phyloP scores from a whole-genome alignment of 2,888 invertebrate genomes.

The Athalia cordata region DNA sequence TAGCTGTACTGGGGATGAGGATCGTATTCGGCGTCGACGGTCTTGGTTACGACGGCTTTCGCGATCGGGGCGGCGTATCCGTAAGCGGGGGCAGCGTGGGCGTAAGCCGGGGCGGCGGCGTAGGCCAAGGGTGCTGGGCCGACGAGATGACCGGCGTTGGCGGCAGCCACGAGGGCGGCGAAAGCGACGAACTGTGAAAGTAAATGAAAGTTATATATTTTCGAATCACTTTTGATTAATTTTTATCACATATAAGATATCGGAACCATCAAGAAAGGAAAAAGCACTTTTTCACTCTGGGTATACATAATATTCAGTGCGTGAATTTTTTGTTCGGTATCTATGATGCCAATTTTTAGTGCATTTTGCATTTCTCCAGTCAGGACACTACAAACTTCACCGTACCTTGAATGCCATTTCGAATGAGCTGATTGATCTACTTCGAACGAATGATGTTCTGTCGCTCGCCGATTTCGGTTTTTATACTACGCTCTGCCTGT shows the following conservation, averaged over 20 bases:
- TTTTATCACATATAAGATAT: too few relatives aligned
- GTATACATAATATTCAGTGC: not conserved
- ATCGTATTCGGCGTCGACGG: slow-evolving; percentile 39
- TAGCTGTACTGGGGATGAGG: slow-evolving; percentile 39
- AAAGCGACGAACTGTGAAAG: slow-evolving; percentile 69
- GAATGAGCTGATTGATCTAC: slow-evolving; percentile 50
- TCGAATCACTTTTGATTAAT: not conserved
- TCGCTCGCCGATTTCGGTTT: slow-evolving; percentile 50
- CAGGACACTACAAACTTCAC: not conserved
- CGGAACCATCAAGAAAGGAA: not conserved
- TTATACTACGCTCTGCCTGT: slow-evolving; percentile 48
- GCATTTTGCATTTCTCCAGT: too few relatives aligned
- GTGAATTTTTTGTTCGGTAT: not conserved
- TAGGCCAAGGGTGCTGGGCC: slow-evolving; percentile 61
- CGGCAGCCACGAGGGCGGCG: slow-evolving; percentile 72
- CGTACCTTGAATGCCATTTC: slow-evolving; percentile 54
- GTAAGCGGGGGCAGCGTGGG: slow-evolving; percentile 38
- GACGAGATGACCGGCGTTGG: slow-evolving; percentile 72
- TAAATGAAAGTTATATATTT: slow-evolving; percentile 27
- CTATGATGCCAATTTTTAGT: not conserved
- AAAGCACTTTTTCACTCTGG: slow-evolving; percentile 11
- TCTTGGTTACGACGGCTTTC: slow-evolving; percentile 57
- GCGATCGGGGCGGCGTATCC: slow-evolving; percentile 59
- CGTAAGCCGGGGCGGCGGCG: slow-evolving; percentile 54
- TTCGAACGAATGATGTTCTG: slow-evolving; percentile 52